Evolutionary conservation across 2,888 invertebrate genomes (phyloP).

Genomic region (Lithosia quadra): DNA sequence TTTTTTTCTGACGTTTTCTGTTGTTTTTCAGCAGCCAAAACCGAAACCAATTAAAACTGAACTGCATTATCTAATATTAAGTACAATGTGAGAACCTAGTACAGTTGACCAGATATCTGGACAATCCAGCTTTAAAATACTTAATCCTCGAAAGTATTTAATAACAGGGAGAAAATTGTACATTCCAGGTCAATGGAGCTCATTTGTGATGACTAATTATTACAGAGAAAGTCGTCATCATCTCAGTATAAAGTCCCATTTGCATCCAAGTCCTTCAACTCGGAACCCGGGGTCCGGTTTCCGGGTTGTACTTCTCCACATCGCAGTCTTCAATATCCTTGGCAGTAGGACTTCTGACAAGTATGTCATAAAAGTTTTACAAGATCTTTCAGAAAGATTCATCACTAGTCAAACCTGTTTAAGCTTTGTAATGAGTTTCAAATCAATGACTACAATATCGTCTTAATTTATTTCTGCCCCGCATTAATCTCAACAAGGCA

Average conservation of each 20-base stretch:
- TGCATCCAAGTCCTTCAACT: neutral
- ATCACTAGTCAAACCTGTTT: neutral
- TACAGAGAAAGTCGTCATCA: neutral
- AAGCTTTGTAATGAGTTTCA: neutral
- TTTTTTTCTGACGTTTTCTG: too few relatives aligned
- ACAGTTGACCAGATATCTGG: too few relatives aligned
- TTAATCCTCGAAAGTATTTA: neutral
- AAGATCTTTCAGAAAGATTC: neutral
- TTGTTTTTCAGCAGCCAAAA: too few relatives aligned
- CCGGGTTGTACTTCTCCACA: neutral
- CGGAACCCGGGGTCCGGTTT: neutral
- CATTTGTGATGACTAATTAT: neutral
- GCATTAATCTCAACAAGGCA: slow-evolving; percentile 33
- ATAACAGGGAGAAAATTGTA: too few relatives aligned
- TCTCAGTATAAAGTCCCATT: neutral
- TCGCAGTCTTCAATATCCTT: neutral
- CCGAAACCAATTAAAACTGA: too few relatives aligned
- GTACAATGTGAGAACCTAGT: too few relatives aligned
- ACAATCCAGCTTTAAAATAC: too few relatives aligned
- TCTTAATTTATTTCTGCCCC: slow-evolving; percentile 2
- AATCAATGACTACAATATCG: slow-evolving; percentile 3
- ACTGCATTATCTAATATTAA: too few relatives aligned
- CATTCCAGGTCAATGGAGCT: too few relatives aligned
- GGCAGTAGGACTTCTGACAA: too few relatives aligned
- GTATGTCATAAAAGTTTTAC: neutral